Evolutionary conservation across 2,888 invertebrate species (phyloP).

Genomic region (Caenorhabditis doughertyi): DNA sequence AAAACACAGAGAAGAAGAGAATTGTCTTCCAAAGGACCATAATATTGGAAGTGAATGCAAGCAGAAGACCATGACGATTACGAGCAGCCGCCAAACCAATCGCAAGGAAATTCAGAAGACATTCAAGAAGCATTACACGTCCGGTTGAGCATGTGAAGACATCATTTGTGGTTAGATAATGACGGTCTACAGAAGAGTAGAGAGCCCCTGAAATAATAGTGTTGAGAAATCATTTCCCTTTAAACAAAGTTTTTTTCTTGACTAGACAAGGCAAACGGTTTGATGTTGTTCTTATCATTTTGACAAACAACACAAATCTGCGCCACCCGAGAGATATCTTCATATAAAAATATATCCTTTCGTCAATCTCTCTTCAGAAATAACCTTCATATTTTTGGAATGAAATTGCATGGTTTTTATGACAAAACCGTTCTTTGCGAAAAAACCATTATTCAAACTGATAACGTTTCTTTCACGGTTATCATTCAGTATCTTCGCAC

Average conservation of each 20-base stretch:
- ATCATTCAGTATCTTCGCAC: not conserved
- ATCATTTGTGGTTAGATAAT: slow-evolving; percentile 74
- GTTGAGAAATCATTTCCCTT: not conserved
- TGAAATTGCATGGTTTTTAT: not conserved
- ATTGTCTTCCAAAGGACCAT: slow-evolving; percentile 80
- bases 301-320: not conserved
- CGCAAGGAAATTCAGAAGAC: slow-evolving; percentile 75
- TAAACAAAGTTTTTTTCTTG: not conserved
- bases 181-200: slow-evolving; percentile 77
- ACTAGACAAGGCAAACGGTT: no score
- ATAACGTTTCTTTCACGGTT: not conserved
- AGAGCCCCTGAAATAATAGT: slow-evolving; percentile 78
- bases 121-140: slow-evolving; percentile 76
- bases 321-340: not conserved
- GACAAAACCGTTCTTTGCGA: slow-evolving; percentile 5
- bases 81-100: slow-evolving; percentile 67
- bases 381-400: not conserved
- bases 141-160: slow-evolving; percentile 77
- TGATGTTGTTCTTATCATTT: not conserved
- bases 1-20: slow-evolving; percentile 74
- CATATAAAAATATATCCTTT: not conserved
- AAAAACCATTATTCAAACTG: not conserved
- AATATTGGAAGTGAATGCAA: slow-evolving; percentile 74
- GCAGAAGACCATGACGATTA: slow-evolving; percentile 74
- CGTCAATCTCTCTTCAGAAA: no score